Evolutionary conservation across 2,888 invertebrate species (phyloP).

Genomic region (Helleia helle): DNA sequence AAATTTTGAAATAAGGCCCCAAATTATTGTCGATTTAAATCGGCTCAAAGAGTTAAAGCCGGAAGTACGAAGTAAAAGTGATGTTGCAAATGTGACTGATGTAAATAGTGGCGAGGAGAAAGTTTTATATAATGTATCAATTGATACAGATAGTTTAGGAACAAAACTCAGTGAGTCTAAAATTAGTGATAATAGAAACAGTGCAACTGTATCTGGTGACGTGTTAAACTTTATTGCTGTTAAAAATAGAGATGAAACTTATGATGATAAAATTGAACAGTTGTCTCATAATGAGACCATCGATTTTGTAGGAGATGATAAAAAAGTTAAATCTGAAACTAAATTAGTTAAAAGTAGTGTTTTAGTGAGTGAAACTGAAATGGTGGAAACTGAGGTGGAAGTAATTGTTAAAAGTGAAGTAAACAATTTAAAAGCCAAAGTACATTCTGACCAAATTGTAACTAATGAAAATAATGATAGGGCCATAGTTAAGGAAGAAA

Average conservation of each 20-base stretch:
- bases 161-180: constrained; percentile 8
- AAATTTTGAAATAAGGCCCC: constrained; percentile 8
- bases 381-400: constrained; percentile 34
- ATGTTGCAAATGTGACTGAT: constrained; percentile 14
- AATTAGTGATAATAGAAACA: constrained; percentile 14
- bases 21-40: constrained; percentile 4
- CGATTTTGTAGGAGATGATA: constrained; percentile 25
- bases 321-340: constrained; percentile 36
- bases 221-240: constrained; percentile 10
- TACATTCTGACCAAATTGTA: constrained; percentile 33
- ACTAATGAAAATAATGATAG: constrained; percentile 15
- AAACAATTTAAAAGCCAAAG: constrained; percentile 33
- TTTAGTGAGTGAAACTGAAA: constrained; percentile 32
- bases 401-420: constrained; percentile 36
- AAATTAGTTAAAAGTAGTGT: constrained; percentile 38
- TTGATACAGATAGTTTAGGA: constrained; percentile 5
- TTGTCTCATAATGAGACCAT: constrained; percentile 37
- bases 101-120: constrained; percentile 4
- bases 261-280: constrained; percentile 36
- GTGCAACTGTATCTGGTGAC: constrained; percentile 14
- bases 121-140: constrained; percentile 14
- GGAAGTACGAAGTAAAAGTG: constrained; percentile 10
- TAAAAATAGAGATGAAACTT: constrained; percentile 18
- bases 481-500: constrained; percentile 29
- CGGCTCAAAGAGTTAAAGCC: constrained; percentile 1